Evolutionary conservation across 2,888 invertebrate species (phyloP), one percentile per base, ranked within the genome.

Genomic region (Torymus auratus): DNA sequence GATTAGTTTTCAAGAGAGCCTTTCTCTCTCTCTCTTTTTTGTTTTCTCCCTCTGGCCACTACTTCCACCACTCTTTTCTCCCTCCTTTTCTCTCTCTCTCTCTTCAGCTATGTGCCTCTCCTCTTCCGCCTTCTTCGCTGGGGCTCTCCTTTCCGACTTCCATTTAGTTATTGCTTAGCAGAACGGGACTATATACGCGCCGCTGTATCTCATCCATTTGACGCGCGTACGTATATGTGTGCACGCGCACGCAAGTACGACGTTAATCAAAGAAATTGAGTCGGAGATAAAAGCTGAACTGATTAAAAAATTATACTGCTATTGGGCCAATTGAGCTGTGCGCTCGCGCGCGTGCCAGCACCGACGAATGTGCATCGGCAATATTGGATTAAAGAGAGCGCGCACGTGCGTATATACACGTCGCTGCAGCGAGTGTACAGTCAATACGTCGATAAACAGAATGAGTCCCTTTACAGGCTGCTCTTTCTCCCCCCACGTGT

Each of bases 1-100:
- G 88, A 88, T 88, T 88, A 88, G 87, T 87, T 89, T 86, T 85
- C 87, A 87, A 73, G 81, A 56, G 81, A 68, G 61, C 52, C 72
- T 56, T 55, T n/a, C 41, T 41, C 41, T 61, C 70, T 85, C 86
- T 52, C 72, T 56, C 60, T n/a, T 61, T 74, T 85, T 86, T 86
- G 86, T 87, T 84, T 84, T 85, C 84, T 84, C 70, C 78, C 76
- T 17, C 56, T 70, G 41, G 55, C 23, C 61, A 58, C 12, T 55
- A 20, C 23, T 52, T 67, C 65, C 12, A 71, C 65, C 61, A 15
- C 64, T 82, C 74, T 60, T 62, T 61, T 64, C 65, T 55, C 68
- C 56, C 13, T 65, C 52, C 17, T 78, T 68, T 80, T 64, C 56
- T 71, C 61, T 20, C 74, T 61, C 67, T 53, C 72, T 69, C 65